phyloP scores from a whole-genome alignment of 2,797 vertebrate species.

The Xiphorhynchus erythropygius region DNA sequence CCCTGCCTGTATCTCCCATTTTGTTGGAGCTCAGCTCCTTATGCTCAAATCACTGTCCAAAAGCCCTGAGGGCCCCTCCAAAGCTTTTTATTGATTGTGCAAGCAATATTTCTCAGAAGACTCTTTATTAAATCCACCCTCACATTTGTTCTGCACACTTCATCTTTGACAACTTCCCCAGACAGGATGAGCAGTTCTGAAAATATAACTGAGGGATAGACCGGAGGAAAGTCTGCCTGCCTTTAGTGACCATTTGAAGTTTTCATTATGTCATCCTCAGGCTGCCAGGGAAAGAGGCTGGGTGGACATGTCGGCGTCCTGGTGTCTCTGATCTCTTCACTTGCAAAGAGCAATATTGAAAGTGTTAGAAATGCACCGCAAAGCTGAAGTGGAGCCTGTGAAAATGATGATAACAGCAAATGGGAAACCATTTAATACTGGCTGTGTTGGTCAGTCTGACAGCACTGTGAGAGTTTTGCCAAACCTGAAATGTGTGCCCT shows the following conservation, averaged over 20 bases:
- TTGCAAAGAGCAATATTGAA: conserved; percentile 12
- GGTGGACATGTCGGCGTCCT: rapidly evolving
- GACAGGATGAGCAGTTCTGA: neutral
- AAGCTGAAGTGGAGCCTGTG: conserved; percentile 1
- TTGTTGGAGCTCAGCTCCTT: neutral
- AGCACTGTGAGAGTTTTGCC: neutral
- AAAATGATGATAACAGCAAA: conserved; percentile 63
- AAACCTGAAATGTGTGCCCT: neutral
- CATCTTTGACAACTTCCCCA: neutral
- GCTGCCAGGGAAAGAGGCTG: neutral
- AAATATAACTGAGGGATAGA: neutral
- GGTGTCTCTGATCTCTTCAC: neutral
- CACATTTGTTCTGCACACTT: neutral
- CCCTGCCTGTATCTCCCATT: neutral
- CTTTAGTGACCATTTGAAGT: neutral
- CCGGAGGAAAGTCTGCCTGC: neutral
- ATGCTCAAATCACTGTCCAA: neutral
- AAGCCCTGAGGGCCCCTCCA: neutral
- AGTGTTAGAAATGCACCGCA: neutral
- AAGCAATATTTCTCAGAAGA: neutral
- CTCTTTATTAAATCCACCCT: neutral
- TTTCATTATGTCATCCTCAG: neutral
- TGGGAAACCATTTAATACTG: neutral
- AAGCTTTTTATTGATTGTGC: neutral
- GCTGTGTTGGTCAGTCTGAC: neutral